Evolutionary conservation across 2,888 invertebrate genomes (phyloP), one percentile per base, ranked within the genome.

Genomic region (Alviniconcha strummeri): DNA sequence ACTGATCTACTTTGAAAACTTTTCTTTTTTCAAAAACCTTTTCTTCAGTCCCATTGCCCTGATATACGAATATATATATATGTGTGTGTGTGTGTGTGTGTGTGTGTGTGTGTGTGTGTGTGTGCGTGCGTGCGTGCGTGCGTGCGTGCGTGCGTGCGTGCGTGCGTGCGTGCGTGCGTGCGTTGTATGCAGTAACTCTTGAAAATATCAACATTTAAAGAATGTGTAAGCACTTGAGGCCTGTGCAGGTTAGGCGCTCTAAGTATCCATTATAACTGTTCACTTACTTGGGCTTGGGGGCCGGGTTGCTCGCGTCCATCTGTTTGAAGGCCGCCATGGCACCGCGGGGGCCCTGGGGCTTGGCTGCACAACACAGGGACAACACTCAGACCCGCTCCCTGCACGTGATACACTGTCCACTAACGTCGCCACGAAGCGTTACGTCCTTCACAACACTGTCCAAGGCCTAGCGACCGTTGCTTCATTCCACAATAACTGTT

Each of bases 261-360:
- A 36, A 36, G 36, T 36, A 36, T 3, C 3, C 36, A 36, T 36
- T 36, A 36, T 36, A 36, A 36, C 3, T 36, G 36, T 36, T 36
- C 13, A 88, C 90, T 80, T 89, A 91, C 90, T 90, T 91, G 75
- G 85, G 60, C 7, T 87, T 83, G 82, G 89, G 96, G 94, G 86
- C 78, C 79, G 90, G 96, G 94, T 96, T 97, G 93, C 94, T 95
- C 92, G 95, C 95, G 93, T 96, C 95, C 95, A 92, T 90, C 80
- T 90, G 88, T 83, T 92, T 91, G 84, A 92, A 92, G 57, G 91
- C 91, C 60, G 90, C 90, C 90, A 91, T 91, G 36, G 92, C 91
- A 80, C 91, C 89, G 57, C 88, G 86, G 55, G 90, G 83, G 55
- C 89, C 88, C n/a, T 83, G 85, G 69, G 88, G 86, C 85, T 89